Evolutionary conservation across 2,113 vertebrate genomes (phyloP).

Genomic region (Tenebrosternarchus preto): DNA sequence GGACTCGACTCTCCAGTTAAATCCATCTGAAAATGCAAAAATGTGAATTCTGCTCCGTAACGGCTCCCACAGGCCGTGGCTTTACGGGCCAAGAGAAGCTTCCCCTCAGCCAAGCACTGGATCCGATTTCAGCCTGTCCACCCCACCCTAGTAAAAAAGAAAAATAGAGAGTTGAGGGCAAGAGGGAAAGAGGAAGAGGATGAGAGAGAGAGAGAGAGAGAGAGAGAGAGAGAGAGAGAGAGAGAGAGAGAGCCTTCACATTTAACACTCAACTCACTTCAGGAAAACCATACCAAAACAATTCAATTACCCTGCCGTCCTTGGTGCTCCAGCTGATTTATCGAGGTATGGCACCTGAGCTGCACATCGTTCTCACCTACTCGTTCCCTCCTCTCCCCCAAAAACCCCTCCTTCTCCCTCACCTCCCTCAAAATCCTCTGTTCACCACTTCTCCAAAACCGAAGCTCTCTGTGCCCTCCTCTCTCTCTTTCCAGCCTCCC

Average conservation of each 20-base stretch:
- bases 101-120: conserved; percentile 48
- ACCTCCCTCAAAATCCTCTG: neutral
- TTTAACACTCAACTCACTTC: conserved; percentile 53
- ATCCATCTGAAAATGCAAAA: conserved; percentile 60
- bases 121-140: conserved; percentile 54
- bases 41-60: conserved; percentile 57
- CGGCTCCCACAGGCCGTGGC: conserved; percentile 53
- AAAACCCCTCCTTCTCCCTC: neutral
- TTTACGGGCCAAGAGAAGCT: conserved; percentile 54
- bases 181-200: neutral
- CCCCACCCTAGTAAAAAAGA: conserved; percentile 36
- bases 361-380: conserved; percentile 35
- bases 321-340: conserved; percentile 53
- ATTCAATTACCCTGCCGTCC: conserved; percentile 52
- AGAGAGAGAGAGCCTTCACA: conserved; percentile 25
- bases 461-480: neutral
- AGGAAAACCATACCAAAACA: conserved; percentile 54
- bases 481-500: neutral
- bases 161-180: conserved; percentile 2
- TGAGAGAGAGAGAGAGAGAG: neutral
- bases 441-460: neutral
- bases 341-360: conserved; percentile 46
- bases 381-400: neutral
- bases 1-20: conserved; percentile 54
- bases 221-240: neutral